Percentiles rank a stretch among this genome's conserved stretches.
These are phyloP conservation scores for Cheilosia vulpina DNA, from an alignment of 2,888 invertebrate species.

Conservation along the genomic window DNA sequence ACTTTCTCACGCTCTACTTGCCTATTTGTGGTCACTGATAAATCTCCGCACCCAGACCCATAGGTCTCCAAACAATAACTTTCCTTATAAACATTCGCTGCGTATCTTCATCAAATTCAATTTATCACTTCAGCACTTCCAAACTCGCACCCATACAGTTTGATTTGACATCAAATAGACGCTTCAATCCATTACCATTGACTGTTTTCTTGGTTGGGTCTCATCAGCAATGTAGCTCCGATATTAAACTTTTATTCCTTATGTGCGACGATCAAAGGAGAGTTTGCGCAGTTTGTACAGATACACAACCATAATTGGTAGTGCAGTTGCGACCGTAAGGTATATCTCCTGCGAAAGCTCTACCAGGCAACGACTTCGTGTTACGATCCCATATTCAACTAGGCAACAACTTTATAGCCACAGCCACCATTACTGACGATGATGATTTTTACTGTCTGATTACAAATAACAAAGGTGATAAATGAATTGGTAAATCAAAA, in stretches of 20 bases:
- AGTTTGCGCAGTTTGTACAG: constrained; percentile 9
- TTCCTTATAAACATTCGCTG: neutral
- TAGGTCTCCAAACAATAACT: neutral
- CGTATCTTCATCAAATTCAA: constrained; percentile 1
- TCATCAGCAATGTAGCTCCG: no score
- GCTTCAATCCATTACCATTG: constrained; percentile 56
- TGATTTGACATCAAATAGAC: constrained; percentile 56
- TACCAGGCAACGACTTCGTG: neutral
- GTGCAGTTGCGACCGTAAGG: neutral
- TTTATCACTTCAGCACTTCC: neutral
- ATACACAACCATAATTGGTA: constrained; percentile 19
- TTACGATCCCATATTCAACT: constrained; percentile 22
- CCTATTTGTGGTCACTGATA: constrained; percentile 19
- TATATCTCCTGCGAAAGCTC: neutral
- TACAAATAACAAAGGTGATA: constrained; percentile 29
- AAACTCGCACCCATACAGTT: neutral
- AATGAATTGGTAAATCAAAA: constrained; percentile 34
- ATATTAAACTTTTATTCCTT: constrained; percentile 34
- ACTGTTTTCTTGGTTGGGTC: constrained; percentile 34
- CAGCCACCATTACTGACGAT: constrained; percentile 1
- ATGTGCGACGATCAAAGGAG: constrained; percentile 14
- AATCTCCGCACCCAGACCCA: constrained; percentile 24
- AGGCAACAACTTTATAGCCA: constrained; percentile 17
- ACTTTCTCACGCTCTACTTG: constrained; percentile 59
- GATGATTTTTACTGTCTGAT: constrained; percentile 10